Evolutionary conservation across 2,113 vertebrate genomes (phyloP).

Genomic region (Hippocampus zosterae): DNA sequence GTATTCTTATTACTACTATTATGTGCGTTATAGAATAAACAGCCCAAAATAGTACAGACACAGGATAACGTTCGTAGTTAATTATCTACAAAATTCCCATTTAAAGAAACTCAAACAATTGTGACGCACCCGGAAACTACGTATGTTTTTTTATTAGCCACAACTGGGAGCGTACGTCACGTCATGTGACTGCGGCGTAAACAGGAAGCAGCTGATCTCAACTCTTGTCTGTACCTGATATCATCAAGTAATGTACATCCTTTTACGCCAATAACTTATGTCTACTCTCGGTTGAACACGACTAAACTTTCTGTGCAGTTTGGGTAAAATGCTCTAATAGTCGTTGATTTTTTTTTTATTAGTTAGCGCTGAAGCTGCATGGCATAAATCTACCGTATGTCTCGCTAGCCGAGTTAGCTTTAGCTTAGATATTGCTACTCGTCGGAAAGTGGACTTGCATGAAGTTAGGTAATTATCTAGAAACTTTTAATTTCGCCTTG

Average conservation of each 20-base stretch:
- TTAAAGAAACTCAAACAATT: no score
- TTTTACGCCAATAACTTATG: neutral
- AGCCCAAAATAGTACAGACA: no score
- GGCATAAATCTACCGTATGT: neutral
- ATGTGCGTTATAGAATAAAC: no score
- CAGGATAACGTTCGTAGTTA: no score
- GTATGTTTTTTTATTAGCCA: conserved; percentile 1
- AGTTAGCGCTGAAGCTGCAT: conserved; percentile 17
- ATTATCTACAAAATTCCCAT: no score
- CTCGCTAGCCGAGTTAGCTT: conserved; percentile 51
- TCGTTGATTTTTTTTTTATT: neutral
- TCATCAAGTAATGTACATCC: conserved; percentile 45
- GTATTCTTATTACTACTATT: no score
- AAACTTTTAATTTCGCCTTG: neutral
- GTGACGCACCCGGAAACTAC: neutral
- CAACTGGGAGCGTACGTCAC: accelerated
- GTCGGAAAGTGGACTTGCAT: conserved; percentile 4
- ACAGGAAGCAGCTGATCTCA: conserved; percentile 70
- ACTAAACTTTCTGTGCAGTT: conserved; percentile 2
- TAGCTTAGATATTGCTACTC: conserved; percentile 38
- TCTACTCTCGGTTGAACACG: neutral
- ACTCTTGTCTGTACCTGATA: conserved; percentile 25
- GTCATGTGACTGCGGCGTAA: conserved; percentile 66
- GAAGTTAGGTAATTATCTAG: neutral
- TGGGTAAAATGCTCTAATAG: conserved; percentile 5